phyloP scores from a whole-genome alignment of 2,113 vertebrate species.

The Empidonax traillii region DNA sequence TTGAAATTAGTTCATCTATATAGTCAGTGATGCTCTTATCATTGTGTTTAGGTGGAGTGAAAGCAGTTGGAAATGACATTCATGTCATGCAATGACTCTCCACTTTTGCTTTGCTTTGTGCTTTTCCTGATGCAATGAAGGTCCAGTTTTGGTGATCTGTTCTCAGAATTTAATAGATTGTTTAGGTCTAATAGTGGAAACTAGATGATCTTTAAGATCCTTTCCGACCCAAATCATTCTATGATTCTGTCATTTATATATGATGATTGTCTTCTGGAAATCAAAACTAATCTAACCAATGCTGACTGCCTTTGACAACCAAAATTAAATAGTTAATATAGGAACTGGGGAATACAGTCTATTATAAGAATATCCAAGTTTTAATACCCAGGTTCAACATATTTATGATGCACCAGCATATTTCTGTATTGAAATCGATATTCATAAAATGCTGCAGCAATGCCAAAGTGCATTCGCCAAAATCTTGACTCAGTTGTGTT shows the following conservation, averaged over 20 bases:
- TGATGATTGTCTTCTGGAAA: neutral
- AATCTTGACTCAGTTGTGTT: neutral
- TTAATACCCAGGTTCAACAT: neutral
- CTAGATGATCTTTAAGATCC: neutral
- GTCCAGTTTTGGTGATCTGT: neutral
- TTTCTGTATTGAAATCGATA: neutral
- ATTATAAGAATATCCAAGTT: neutral
- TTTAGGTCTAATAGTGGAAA: neutral
- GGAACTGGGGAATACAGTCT: neutral
- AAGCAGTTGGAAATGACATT: neutral
- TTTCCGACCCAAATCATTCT: neutral
- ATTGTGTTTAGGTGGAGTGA: neutral
- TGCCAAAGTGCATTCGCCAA: neutral
- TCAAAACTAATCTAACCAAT: neutral
- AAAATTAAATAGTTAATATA: neutral
- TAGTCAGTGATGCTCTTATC: neutral
- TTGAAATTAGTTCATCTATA: neutral
- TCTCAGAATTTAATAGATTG: neutral
- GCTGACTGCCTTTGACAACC: neutral
- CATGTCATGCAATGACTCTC: neutral
- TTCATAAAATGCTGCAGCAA: neutral
- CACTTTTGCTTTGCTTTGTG: neutral
- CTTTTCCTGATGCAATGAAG: neutral
- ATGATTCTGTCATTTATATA: neutral
- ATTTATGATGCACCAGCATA: neutral